Evolutionary conservation across 1,140 invertebrate genomes (phyloP), one percentile per base, ranked within the genome.

Genomic region (Oppia nitens): DNA sequence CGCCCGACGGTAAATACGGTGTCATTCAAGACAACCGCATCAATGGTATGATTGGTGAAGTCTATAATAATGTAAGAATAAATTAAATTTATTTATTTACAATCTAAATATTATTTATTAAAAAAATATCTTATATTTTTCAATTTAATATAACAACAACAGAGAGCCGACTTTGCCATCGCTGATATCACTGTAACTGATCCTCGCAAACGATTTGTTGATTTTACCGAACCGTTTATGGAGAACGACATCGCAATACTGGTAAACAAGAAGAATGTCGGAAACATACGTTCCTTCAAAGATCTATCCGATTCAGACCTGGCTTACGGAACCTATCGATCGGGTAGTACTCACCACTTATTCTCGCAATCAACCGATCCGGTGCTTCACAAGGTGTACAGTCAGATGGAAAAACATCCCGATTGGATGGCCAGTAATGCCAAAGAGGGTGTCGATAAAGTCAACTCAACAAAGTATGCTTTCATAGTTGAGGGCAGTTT

Each of bases 211-310:
- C 80, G 86, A 73, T 87, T 83, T 3, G 87, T 94, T 3, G 89
- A 94, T 71, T 95, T 94, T 69, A 93, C 89, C 14, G 90, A 90
- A 79, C 90, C 90, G 1, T 94, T 92, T 68, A 91, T 94, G 87
- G 56, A 57, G 25, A 57, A 49, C 40, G 40, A 49, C 48, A 24
- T 57, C 24, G 9, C 56, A 14, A 47, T 47, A 1, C 47, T 57
- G 2, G 25, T 57, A 20, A 45, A 47, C 20, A 40, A 47, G 17
- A 25, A 48, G 24, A 47, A 57, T 52, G 23, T 47, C 21, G 56
- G 26, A 20, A 29, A 27, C 2, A 23, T 57, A 26, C 12, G 47
- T 17, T 48, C 56, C 12, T 45, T 57, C 2, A 47, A 57, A 45
- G 56, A 57, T 52, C 32, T 57, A 14, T 45, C 48, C 2, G 3